phyloP scores from a whole-genome alignment of 2,113 vertebrate genomes.

The Piaya cayana region DNA sequence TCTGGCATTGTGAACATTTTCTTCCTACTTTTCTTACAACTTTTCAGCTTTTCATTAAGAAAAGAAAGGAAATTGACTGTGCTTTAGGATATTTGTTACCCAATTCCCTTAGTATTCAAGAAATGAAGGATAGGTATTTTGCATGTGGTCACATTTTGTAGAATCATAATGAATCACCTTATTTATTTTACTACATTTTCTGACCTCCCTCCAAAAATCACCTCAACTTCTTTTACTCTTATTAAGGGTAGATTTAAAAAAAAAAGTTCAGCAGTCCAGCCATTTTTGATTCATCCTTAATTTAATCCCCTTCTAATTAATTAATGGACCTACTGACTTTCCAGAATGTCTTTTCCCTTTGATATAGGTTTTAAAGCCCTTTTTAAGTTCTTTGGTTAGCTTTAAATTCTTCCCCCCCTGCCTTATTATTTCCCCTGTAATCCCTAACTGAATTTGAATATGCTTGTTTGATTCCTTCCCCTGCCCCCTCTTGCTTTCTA shows the following conservation, averaged over 20 bases:
- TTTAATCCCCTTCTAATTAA: slow-evolving; percentile 45
- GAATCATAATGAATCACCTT: background rate
- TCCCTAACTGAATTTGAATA: slow-evolving; percentile 31
- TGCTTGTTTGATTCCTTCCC: slow-evolving; percentile 42
- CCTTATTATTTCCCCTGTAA: slow-evolving; percentile 53
- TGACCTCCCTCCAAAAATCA: background rate
- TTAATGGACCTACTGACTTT: slow-evolving; percentile 17
- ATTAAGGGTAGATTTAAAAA: background rate
- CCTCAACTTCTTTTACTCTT: background rate
- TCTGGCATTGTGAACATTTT: background rate
- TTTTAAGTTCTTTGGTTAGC: slow-evolving; percentile 36
- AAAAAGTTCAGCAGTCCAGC: background rate
- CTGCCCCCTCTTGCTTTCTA: slow-evolving; percentile 53
- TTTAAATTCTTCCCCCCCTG: background rate
- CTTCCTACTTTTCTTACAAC: background rate
- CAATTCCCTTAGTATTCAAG: background rate
- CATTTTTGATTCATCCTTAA: slow-evolving; percentile 28
- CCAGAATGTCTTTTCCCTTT: slow-evolving; percentile 25
- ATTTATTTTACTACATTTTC: background rate
- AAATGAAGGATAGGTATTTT: slow-evolving; percentile 11
- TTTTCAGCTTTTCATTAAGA: background rate
- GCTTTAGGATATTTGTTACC: slow-evolving; percentile 14
- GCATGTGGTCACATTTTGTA: background rate
- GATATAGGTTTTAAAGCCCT: slow-evolving; percentile 8
- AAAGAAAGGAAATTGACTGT: background rate